A percentile compares a stretch with the other conserved stretches of the same genome.
These are phyloP conservation scores for Pyrrhosoma nymphula DNA, from an alignment of 2,888 invertebrate genomes.

Conservation along the genomic window DNA sequence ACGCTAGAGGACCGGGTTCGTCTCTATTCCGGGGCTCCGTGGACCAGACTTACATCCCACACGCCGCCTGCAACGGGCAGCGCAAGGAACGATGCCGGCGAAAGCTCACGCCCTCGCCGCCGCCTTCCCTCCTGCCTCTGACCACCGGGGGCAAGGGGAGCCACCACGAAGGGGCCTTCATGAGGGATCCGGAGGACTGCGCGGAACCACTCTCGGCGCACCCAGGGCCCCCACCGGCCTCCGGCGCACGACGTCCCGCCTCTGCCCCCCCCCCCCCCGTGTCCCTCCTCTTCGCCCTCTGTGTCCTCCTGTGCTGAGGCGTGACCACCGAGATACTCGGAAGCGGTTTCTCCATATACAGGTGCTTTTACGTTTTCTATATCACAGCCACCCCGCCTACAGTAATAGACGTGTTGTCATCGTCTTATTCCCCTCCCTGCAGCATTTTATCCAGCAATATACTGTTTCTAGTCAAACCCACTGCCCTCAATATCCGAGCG, in stretches of 20 bases:
- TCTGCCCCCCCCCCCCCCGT: too few relatives aligned
- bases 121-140: not conserved
- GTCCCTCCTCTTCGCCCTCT: not conserved
- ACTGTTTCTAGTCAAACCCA: too few relatives aligned
- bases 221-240: not conserved
- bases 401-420: too few relatives aligned
- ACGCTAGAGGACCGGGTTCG: slow-evolving; percentile 80
- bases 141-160: not conserved
- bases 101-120: not conserved
- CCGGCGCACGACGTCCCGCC: not conserved
- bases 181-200: slow-evolving; percentile 50
- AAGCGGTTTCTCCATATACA: too few relatives aligned
- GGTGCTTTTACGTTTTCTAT: too few relatives aligned
- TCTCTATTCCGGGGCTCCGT: slow-evolving; percentile 83
- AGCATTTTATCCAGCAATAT: too few relatives aligned
- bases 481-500: too few relatives aligned
- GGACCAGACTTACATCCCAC: slow-evolving; percentile 92
- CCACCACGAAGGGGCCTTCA: not conserved
- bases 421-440: too few relatives aligned
- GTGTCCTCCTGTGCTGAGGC: slow-evolving; percentile 25
- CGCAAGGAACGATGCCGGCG: slow-evolving; percentile 82
- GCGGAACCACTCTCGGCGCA: slow-evolving; percentile 36
- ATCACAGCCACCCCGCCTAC: too few relatives aligned
- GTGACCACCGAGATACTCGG: not conserved
- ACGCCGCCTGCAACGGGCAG: slow-evolving; percentile 87